Evolutionary conservation across 2,797 vertebrate genomes (phyloP), one percentile per base, ranked within the genome.

Genomic region (Parotocinclus haroldoi): DNA sequence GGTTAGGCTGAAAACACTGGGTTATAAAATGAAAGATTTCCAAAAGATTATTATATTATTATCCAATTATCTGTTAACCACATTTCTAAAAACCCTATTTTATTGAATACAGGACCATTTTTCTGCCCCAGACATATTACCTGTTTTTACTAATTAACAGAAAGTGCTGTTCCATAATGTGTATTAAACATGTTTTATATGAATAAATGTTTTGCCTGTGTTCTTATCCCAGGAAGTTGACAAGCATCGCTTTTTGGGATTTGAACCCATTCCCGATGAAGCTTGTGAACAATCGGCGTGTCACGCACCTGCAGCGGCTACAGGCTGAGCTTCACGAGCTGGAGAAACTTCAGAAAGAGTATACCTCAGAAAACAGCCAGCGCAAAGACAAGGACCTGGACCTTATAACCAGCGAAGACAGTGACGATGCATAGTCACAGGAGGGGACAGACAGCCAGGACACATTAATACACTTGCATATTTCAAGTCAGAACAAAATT

Each of bases 211-310:
- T 10, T 9, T 42, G 12, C n/a, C 7, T 11, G 16, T 48, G 51
- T 9, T 18, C 2, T 58, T 0, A 27, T 65, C 0, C 1, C 79
- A 99, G 96, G 86, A 95, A 87, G 78, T 82, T 98, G 82, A 91
- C 79, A 72, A 86, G 42, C 84, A 93, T 98, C 0, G 95, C 96
- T 68, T 98, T 98, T 81, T 84, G 63, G 0, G 92, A 94, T 72
- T 90, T 98, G 89, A 99, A 98, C 79, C 96, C 96, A 0, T 96
- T 99, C 46, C 92, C 90, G 0, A 87, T 91, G 80, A 93, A 90
- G 42, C 83, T 92, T 54, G 87, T 98, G 71, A 87, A 51, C 74
- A 94, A 88, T 77, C 89, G 93, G 0, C 91, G 93, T 1, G 64
- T 57, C 0, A 27, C 73, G 14, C 94, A 98, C 80, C 83, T 90